A percentile compares a stretch with the other conserved stretches of the same genome.
These are phyloP conservation scores for Pogonomyrmex barbatus DNA, from an alignment of 1,140 invertebrate species.

Conservation along the genomic window DNA sequence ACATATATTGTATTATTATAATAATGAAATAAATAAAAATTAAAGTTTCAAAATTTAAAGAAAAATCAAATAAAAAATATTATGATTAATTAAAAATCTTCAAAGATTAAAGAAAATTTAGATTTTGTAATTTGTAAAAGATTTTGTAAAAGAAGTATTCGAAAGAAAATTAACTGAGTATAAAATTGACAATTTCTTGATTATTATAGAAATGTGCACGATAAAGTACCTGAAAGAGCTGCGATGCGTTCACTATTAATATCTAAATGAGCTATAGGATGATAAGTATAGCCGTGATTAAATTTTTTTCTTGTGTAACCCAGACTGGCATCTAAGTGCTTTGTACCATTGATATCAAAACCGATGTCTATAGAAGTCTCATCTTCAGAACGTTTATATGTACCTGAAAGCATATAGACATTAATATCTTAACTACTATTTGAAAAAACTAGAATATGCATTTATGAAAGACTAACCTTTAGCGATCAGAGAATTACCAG, in stretches of 20 bases:
- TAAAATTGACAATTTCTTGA: constrained; percentile 6
- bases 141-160: background rate
- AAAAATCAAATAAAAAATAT: too few species aligned
- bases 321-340: constrained; percentile 89
- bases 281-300: constrained; percentile 88
- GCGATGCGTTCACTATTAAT: constrained; percentile 89
- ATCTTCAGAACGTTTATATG: constrained; percentile 88
- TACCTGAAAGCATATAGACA: constrained; percentile 82
- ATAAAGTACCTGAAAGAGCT: constrained; percentile 88
- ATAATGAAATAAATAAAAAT: background rate
- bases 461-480: constrained; percentile 80
- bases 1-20: background rate
- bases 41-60: background rate
- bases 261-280: constrained; percentile 89
- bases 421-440: background rate
- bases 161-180: background rate
- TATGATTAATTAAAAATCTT: background rate
- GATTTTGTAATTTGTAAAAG: background rate
- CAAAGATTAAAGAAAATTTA: background rate
- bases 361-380: constrained; percentile 89
- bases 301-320: constrained; percentile 86
- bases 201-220: background rate
- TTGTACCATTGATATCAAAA: constrained; percentile 89
- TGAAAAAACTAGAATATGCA: background rate
- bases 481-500: constrained; percentile 88